phyloP scores from a whole-genome alignment of 2,797 vertebrate species.

The Prionace glauca region DNA sequence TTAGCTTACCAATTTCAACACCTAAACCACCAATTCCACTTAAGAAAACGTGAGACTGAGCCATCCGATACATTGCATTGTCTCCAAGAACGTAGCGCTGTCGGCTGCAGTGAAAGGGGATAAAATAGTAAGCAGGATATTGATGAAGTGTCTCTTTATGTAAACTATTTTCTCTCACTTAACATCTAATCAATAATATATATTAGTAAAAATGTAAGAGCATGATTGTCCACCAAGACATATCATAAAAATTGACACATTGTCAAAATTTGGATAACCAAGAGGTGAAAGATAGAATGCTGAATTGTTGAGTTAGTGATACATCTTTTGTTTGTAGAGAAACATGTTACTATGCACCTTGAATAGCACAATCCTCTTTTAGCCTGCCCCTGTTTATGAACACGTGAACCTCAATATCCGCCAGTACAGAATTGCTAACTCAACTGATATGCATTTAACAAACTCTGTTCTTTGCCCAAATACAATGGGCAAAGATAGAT shows the following conservation, averaged over 20 bases:
- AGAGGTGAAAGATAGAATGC: not conserved
- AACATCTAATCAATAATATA: not conserved
- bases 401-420: not conserved
- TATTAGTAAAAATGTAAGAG: not conserved
- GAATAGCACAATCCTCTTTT: not conserved
- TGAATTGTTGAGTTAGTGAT: not conserved
- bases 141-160: not conserved
- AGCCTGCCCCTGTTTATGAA: not conserved
- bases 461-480: not conserved
- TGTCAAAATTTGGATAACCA: not conserved
- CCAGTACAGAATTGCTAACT: not conserved
- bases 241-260: not conserved
- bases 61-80: constrained; percentile 97
- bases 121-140: not conserved
- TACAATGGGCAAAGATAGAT: not conserved
- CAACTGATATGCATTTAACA: not conserved
- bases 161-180: not conserved
- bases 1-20: constrained; percentile 81
- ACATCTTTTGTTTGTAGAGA: not conserved
- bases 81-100: constrained; percentile 97
- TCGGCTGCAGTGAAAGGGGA: constrained; percentile 62
- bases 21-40: constrained; percentile 89
- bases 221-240: not conserved
- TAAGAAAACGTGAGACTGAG: constrained; percentile 85
- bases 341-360: not conserved